phyloP scores from a whole-genome alignment of 2,888 invertebrate genomes.

The Pachycephus smyrnensis region DNA sequence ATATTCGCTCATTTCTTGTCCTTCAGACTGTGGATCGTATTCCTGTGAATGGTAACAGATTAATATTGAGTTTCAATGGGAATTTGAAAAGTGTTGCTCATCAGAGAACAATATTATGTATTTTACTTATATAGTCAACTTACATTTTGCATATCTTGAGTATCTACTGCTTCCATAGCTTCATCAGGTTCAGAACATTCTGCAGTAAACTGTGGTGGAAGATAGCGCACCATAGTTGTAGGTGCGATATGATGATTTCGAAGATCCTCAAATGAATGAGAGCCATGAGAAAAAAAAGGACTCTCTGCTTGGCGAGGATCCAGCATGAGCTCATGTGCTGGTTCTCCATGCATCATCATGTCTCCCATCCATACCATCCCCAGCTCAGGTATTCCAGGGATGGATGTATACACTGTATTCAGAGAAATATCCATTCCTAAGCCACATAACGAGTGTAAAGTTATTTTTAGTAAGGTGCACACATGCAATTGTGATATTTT shows the following conservation, averaged over 20 bases:
- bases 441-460: slow-evolving; percentile 20
- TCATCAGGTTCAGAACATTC: slow-evolving; percentile 64
- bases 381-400: slow-evolving; percentile 72
- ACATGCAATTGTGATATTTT: background rate
- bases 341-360: slow-evolving; percentile 64
- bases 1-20: slow-evolving; percentile 63
- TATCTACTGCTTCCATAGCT: slow-evolving; percentile 60
- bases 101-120: background rate
- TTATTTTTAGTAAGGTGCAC: background rate
- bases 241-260: slow-evolving; percentile 62
- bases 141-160: slow-evolving; percentile 61
- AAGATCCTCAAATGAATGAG: slow-evolving; percentile 60
- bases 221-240: slow-evolving; percentile 62
- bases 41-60: slow-evolving; percentile 39
- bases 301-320: slow-evolving; percentile 63
- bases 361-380: slow-evolving; percentile 79
- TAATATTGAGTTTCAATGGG: slow-evolving; percentile 4
- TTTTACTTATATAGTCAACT: slow-evolving; percentile 4
- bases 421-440: slow-evolving; percentile 58
- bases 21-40: slow-evolving; percentile 54
- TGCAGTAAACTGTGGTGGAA: slow-evolving; percentile 59
- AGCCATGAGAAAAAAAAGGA: slow-evolving; percentile 59
- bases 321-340: slow-evolving; percentile 62
- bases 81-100: background rate
- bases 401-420: slow-evolving; percentile 64